Base-by-base conservation (phyloP, 2,888 invertebrate genomes). In the Amblyjoppa fuscipennis region DNA sequence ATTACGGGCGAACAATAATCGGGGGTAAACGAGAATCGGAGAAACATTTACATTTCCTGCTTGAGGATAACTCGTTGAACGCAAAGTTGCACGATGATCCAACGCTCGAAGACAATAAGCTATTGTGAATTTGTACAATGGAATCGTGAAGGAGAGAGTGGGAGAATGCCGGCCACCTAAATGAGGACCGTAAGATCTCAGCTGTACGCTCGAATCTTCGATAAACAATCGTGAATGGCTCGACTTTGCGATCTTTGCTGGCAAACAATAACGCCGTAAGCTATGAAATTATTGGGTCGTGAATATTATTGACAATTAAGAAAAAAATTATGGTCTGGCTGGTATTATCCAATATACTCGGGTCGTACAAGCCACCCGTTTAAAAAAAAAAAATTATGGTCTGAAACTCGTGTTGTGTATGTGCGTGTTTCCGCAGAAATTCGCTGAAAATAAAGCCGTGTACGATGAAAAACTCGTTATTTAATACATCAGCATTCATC, bases 401-500 rank as follows among this genome's bases (percentile, higher is more conserved):
- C 7, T 2, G 9, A 61, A 9, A 61, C n/a, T 31, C 31, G 31
- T 61, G 25, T 61, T 31, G 4, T 13, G 16, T 61, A 31, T 6
- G 61, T 20, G 59, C 28, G 25, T 74, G 9, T 68, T n/a, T 25
- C 9, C 38, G 7, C 51, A 7, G 0, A 45, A 66, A 56, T 45
- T 41, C 31, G 34, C 61, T 66, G 13, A 5, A 25, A 45, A 77
- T 70, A n/a, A 45, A 53, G 71, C 41, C 28, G 53, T 31, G 38
- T 16, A 31, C 3, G 25, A 56, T 41, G 71, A 73, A 73, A 80
- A 38, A 28, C 66, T 66, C 70, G 71, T 77, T 73, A 73, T 25
- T 83, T 77, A 66, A 73, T 82, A 77, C 77, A 82, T 77, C 56
- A 49, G 41, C 28, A 56, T 66, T 53, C 64, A 53, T 38, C 64